Conservation (phyloP, 2,797 vertebrate genomes). For the Calcarius lapponicus region DNA sequence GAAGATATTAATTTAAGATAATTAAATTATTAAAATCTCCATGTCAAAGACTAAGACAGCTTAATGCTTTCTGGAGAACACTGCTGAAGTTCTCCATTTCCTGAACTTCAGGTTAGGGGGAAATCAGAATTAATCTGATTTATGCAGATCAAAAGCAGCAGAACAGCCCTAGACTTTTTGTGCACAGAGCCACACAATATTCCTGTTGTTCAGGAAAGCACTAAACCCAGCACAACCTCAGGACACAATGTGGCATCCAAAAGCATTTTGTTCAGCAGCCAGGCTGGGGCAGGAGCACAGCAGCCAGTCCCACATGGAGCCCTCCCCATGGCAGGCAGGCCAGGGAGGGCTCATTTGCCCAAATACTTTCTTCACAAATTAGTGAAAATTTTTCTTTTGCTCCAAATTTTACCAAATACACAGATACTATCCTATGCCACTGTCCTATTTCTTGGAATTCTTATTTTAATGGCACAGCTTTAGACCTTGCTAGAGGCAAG, state of each 20-base stretch:
- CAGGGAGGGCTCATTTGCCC: not conserved
- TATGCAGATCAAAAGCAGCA: not conserved
- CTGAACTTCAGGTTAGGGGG: slow-evolving; percentile 46
- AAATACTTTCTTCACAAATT: not conserved
- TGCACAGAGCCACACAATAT: not conserved
- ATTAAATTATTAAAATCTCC: slow-evolving; percentile 54
- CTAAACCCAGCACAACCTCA: not conserved
- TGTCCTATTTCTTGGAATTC: not conserved
- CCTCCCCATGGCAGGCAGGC: fast-evolving
- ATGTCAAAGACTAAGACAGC: slow-evolving; percentile 24
- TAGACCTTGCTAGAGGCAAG: not conserved
- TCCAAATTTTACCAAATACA: not conserved
- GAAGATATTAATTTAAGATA: slow-evolving; percentile 40
- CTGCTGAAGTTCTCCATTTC: slow-evolving; percentile 26
- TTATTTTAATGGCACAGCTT: not conserved
- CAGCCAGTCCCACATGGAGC: fast-evolving
- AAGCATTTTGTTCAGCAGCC: fast-evolving
- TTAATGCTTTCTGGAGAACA: slow-evolving; percentile 28
- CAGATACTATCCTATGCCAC: no score
- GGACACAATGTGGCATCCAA: not conserved
- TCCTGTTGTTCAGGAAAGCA: slow-evolving; percentile 9
- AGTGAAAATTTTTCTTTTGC: fast-evolving
- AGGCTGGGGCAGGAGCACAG: not conserved
- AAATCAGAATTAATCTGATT: not conserved
- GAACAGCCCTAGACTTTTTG: not conserved